These are phyloP conservation scores for Pelobates cultripes DNA, from an alignment of 2,797 vertebrate species.

Conservation along the genomic window DNA sequence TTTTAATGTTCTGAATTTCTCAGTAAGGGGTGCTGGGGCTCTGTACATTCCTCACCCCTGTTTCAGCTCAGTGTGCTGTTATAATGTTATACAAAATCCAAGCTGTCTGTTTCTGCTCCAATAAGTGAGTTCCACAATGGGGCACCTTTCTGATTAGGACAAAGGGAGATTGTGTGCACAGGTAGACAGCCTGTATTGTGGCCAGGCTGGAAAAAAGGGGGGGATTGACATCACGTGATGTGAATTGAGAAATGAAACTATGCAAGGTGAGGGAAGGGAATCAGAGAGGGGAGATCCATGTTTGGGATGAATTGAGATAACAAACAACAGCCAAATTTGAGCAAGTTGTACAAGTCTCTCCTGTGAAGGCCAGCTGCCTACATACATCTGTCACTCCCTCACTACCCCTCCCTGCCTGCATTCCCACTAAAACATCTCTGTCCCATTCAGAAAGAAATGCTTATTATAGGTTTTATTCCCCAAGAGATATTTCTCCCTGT, in stretches of 20 bases:
- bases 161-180: slow-evolving; percentile 46
- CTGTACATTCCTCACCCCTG: too few relatives aligned
- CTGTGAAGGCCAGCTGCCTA: slow-evolving; percentile 28
- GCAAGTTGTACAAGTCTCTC: slow-evolving; percentile 15
- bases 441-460: slow-evolving; percentile 35
- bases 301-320: not conserved
- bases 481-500: too few relatives aligned
- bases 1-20: too few relatives aligned
- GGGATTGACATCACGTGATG: not conserved
- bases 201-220: not conserved
- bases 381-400: slow-evolving; percentile 45
- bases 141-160: slow-evolving; percentile 38
- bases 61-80: not conserved
- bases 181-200: slow-evolving; percentile 9
- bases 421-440: slow-evolving; percentile 10
- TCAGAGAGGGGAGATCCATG: not conserved
- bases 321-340: not conserved
- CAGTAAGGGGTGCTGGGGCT: too few relatives aligned
- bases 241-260: not conserved
- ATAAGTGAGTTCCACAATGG: slow-evolving; percentile 31
- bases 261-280: not conserved
- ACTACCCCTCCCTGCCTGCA: slow-evolving; percentile 20
- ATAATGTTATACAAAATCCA: slow-evolving; percentile 3
- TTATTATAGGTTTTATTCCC: not conserved
- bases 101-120: slow-evolving; percentile 38